Evolutionary conservation across 2,888 invertebrate species (phyloP).

Genomic region (Amphipoea oculea): DNA sequence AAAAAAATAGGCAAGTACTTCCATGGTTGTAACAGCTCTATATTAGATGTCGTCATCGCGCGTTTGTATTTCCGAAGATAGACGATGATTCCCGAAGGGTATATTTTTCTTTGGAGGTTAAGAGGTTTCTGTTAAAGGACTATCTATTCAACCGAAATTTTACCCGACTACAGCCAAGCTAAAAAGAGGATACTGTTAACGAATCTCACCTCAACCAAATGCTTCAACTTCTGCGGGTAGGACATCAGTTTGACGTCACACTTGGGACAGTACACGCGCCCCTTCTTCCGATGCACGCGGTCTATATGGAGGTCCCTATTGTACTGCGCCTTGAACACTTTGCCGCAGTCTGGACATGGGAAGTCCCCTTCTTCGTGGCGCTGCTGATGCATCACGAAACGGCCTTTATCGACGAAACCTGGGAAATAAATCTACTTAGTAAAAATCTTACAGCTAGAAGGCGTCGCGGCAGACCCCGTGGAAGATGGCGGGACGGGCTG

Average conservation of each 20-base stretch:
- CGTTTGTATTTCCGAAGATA: too few relatives aligned
- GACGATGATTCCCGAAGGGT: too few relatives aligned
- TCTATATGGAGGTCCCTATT: conserved; percentile 75
- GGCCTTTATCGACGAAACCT: conserved; percentile 75
- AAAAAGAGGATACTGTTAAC: not conserved
- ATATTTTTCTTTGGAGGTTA: too few relatives aligned
- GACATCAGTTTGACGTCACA: conserved; percentile 86
- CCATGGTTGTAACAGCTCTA: too few relatives aligned
- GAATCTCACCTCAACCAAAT: conserved; percentile 78
- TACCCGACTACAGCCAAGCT: too few relatives aligned
- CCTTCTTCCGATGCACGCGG: conserved; percentile 82
- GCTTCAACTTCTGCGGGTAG: conserved; percentile 85
- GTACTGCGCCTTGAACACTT: conserved; percentile 80
- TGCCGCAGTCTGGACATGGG: conserved; percentile 84
- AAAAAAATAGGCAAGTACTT: too few relatives aligned
- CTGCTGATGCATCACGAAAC: conserved; percentile 85
- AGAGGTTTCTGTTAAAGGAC: too few relatives aligned
- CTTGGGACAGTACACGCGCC: conserved; percentile 85
- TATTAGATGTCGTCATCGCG: too few relatives aligned
- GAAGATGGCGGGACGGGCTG: too few relatives aligned
- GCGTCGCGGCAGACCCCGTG: too few relatives aligned
- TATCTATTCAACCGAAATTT: too few relatives aligned
- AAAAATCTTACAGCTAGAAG: not conserved
- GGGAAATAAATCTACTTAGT: not conserved
- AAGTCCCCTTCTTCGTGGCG: conserved; percentile 81